Percentiles rank a stretch among this genome's conserved stretches.
Evolutionary conservation across 2,888 invertebrate genomes (phyloP).

Genomic region (Drosophila austrosaltans): DNA sequence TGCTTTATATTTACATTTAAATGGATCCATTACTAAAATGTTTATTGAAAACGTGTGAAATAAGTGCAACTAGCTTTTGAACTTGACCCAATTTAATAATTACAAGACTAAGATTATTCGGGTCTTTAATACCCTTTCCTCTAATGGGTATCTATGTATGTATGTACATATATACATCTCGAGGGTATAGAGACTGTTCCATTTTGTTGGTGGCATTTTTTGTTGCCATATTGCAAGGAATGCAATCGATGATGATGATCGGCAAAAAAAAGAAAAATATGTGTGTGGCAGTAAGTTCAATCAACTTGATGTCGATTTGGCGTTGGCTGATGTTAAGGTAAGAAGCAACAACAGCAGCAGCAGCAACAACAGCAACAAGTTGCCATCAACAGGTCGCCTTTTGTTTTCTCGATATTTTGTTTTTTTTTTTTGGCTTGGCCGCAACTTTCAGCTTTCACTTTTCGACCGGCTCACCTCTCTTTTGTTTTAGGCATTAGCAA

Average conservation of each 20-base stretch:
- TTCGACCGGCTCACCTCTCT: slow-evolving; percentile 46
- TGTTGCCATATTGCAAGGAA: background rate
- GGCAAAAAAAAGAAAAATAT: slow-evolving; percentile 5
- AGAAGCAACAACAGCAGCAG: slow-evolving; percentile 27
- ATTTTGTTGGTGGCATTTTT: background rate
- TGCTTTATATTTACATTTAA: too few species aligned
- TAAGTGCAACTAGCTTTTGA: too few species aligned
- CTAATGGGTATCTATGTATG: background rate
- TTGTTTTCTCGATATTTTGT: background rate
- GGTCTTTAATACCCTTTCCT: background rate
- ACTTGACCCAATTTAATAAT: too few species aligned
- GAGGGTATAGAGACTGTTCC: background rate
- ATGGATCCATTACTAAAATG: too few species aligned
- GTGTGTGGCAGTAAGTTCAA: slow-evolving; percentile 37
- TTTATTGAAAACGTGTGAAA: too few species aligned
- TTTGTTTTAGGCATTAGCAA: slow-evolving; percentile 61
- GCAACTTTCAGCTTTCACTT: slow-evolving; percentile 74
- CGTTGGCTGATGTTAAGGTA: slow-evolving; percentile 24
- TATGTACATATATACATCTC: background rate
- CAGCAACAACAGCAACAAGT: slow-evolving; percentile 45
- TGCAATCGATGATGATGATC: slow-evolving; percentile 7
- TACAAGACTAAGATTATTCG: too few species aligned
- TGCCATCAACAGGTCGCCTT: slow-evolving; percentile 57
- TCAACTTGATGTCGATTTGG: slow-evolving; percentile 39
- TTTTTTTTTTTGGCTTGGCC: slow-evolving; percentile 48